Evolutionary conservation across 2,113 vertebrate species (phyloP), one percentile per base, ranked within the genome.

Genomic region (Lampris megalopsis): DNA sequence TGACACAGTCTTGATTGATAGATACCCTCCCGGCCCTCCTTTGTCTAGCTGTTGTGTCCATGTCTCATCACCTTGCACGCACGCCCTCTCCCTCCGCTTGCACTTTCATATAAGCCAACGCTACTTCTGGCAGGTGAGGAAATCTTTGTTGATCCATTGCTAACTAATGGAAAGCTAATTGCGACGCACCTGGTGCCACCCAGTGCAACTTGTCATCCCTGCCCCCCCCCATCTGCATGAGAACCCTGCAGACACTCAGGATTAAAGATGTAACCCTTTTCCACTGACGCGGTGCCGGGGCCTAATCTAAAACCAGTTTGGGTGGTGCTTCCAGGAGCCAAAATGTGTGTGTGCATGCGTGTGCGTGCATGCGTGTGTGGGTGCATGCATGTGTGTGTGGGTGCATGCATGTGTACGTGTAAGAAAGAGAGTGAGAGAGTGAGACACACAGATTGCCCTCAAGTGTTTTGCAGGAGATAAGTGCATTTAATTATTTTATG

Each of bases 1-100:
- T 70, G 73, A 85, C 79, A 76, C 64, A 54, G 53, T 63, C 45
- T 1, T 90, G 90, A 92, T 80, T 88, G 91, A 92, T 86, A 83
- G 80, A 68, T 77, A 75, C 63, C 77, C 82, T 63, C 77, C 73
- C 71, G 43, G 61, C 54, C 79, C 54, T 52, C 67, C 58, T 78
- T 80, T 77, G 64, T 79, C 75, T 62, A 73, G 54, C 64, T 72
- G 56, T 67, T 73, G 65, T 54, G 64, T 79, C 68, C 75, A 42
- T 38, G 11, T 49, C 1, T 4, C 60, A 54, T 79, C 82, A 74
- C 60, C 24, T 37, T 6, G 40, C 54, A 1, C 1, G 48, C 37
- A 41, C 67, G 65, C 36, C 67, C 75, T 75, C 60, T 0, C 4
- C 41, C n/a, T 56, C 48, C 9, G 62, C 7, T 7, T 8, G 42